phyloP scores from a whole-genome alignment of 92 coral and sea anemone species.

The Scolanthus callimorphus region DNA sequence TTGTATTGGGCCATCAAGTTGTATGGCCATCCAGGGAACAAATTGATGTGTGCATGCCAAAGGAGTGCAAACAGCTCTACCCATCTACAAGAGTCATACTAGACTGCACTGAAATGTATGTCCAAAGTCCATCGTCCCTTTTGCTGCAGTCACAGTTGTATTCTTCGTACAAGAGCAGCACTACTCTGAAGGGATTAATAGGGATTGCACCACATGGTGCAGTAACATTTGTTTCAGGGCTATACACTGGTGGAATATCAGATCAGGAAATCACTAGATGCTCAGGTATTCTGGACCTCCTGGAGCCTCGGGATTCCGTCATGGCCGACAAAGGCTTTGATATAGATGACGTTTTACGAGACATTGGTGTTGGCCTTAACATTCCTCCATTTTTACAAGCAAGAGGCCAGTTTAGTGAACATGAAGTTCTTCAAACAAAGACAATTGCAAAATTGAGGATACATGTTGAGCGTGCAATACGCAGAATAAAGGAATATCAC shows the following conservation, averaged over 20 bases:
- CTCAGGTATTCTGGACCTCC: constrained; percentile 40
- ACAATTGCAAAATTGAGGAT: constrained; percentile 42
- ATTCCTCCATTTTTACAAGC: constrained; percentile 46
- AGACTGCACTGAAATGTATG: constrained; percentile 64
- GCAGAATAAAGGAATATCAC: constrained; percentile 37
- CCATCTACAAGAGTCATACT: constrained; percentile 55
- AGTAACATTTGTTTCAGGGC: constrained; percentile 45
- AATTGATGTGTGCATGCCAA: constrained; percentile 32
- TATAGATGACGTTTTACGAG: constrained; percentile 20
- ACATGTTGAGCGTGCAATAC: constrained; percentile 53
- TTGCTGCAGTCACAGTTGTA: constrained; percentile 55
- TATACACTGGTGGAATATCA: constrained; percentile 31
- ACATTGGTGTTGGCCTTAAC: constrained; percentile 25
- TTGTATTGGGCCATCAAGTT: constrained; percentile 29
- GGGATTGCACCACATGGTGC: constrained; percentile 67
- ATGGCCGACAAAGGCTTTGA: constrained; percentile 60
- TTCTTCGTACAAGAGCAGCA: constrained; percentile 55
- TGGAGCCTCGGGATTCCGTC: constrained; percentile 40
- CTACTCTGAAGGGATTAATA: constrained; percentile 56
- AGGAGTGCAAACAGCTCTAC: constrained; percentile 25
- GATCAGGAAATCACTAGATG: constrained; percentile 66
- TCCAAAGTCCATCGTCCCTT: constrained; percentile 37
- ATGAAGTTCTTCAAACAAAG: constrained; percentile 40
- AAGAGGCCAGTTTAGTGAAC: constrained; percentile 18
- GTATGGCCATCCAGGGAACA: constrained; percentile 48